Evolutionary conservation across 2,797 vertebrate genomes (phyloP).

Genomic region (Chaunax sp.): DNA sequence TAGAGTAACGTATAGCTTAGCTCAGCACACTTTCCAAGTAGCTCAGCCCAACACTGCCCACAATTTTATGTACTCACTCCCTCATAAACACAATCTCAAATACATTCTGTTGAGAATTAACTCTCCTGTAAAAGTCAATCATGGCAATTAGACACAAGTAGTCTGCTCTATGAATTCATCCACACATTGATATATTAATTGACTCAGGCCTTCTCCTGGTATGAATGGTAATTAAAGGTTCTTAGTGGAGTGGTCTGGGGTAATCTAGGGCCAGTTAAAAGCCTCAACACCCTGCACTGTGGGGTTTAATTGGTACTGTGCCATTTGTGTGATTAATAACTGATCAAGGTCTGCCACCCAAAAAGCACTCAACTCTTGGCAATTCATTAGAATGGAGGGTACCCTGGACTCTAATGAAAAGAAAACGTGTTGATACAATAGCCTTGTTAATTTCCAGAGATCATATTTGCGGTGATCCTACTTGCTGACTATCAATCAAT

Average conservation of each 20-base stretch:
- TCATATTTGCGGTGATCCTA: conserved; percentile 69
- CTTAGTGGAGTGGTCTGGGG: conserved; percentile 63
- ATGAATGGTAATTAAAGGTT: conserved; percentile 73
- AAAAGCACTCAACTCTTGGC: conserved; percentile 70
- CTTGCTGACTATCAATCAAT: conserved; percentile 71
- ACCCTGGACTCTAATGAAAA: conserved; percentile 75
- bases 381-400: conserved; percentile 72
- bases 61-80: conserved; percentile 8
- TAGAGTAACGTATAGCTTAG: too few species aligned
- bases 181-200: conserved; percentile 68
- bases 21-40: too few species aligned
- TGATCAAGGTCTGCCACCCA: conserved; percentile 64
- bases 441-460: conserved; percentile 71
- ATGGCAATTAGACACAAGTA: conserved; percentile 55
- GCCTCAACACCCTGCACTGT: conserved; percentile 56
- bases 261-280: conserved; percentile 77
- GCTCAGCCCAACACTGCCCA: too few species aligned
- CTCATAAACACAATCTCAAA: conserved; percentile 26
- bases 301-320: conserved; percentile 73
- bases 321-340: conserved; percentile 80
- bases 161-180: conserved; percentile 54
- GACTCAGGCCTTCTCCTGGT: conserved; percentile 51
- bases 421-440: conserved; percentile 78
- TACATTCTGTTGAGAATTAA: conserved; percentile 29
- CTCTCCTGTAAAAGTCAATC: conserved; percentile 46